Conservation (phyloP, 2,888 invertebrate species). For the Hyposoter dolosus region DNA sequence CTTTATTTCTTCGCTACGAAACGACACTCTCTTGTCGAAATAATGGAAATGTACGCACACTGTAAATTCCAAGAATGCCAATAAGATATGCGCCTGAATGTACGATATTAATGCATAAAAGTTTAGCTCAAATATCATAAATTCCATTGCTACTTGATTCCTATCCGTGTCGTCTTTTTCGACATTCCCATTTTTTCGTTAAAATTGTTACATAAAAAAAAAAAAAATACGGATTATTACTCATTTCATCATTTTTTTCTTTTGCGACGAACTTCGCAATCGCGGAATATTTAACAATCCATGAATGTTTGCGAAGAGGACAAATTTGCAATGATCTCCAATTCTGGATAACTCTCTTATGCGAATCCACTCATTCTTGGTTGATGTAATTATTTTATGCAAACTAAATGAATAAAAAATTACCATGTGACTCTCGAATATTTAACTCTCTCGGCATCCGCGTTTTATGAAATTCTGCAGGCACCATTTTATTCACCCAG, state of each 20-base stretch:
- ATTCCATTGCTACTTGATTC: background rate
- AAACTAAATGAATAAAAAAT: background rate
- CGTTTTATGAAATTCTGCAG: background rate
- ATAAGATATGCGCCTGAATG: background rate
- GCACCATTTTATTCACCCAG: background rate
- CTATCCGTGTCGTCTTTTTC: too few relatives aligned
- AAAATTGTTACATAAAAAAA: background rate
- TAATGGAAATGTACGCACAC: background rate
- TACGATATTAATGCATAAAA: background rate
- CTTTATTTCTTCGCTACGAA: background rate
- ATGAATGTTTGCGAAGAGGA: background rate
- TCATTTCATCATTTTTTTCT: background rate
- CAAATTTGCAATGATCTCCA: background rate
- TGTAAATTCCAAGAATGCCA: background rate
- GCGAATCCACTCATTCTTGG: background rate
- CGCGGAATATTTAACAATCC: background rate
- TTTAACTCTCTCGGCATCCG: background rate
- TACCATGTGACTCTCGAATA: background rate
- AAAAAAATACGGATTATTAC: background rate
- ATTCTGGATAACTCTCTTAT: background rate
- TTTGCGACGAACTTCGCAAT: background rate
- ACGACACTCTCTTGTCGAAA: background rate
- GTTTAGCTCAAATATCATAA: background rate
- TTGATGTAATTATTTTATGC: background rate
- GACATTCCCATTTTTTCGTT: background rate